Conservation (phyloP, 2,113 vertebrate genomes). For the Formicarius rufipectus region DNA sequence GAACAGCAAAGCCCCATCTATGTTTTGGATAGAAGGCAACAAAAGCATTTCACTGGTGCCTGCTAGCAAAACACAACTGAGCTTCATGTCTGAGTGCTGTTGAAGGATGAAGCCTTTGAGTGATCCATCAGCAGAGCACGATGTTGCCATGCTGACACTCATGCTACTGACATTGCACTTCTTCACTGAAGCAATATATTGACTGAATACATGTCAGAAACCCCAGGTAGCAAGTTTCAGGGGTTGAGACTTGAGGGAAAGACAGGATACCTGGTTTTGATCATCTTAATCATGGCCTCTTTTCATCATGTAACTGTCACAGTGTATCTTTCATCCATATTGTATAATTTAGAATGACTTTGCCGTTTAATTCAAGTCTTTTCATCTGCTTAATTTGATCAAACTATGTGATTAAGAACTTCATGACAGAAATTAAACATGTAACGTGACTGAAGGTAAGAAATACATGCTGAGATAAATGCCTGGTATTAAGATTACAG, state of each 20-base stretch:
- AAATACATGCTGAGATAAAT: neutral
- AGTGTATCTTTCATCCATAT: neutral
- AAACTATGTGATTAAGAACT: neutral
- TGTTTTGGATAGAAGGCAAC: neutral
- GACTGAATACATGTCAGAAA: neutral
- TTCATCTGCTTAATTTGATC: neutral
- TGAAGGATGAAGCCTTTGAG: conserved; percentile 78
- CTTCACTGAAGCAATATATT: neutral
- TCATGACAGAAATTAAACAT: neutral
- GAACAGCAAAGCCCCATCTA: neutral
- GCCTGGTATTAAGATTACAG: neutral
- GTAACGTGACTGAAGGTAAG: neutral
- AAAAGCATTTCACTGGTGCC: neutral
- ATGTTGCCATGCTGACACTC: conserved; percentile 71
- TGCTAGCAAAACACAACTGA: neutral
- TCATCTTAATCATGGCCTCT: neutral
- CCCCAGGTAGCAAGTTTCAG: neutral
- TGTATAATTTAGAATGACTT: neutral
- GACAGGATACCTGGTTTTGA: neutral
- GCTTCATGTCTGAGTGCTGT: conserved; percentile 64
- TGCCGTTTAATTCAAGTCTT: neutral
- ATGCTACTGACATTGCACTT: conserved; percentile 70
- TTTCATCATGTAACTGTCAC: neutral
- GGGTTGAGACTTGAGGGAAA: neutral
- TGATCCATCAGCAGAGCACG: conserved; percentile 80